Evolutionary conservation across 2,797 vertebrate genomes (phyloP).

Genomic region (Notolepis coatsorum): DNA sequence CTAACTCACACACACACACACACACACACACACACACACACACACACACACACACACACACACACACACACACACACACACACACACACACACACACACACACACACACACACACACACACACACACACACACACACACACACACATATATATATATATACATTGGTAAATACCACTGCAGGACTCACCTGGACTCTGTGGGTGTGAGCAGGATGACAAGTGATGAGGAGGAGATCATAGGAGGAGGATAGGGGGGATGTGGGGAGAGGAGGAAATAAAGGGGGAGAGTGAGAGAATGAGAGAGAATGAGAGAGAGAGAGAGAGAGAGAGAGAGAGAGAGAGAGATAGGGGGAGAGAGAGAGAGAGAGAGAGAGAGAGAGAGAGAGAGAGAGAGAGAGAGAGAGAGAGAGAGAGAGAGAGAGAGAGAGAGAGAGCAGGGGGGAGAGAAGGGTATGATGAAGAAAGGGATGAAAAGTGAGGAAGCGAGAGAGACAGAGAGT

Average conservation of each 20-base stretch:
- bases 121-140: background rate
- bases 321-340: background rate
- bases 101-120: background rate
- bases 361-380: background rate
- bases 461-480: too few relatives aligned
- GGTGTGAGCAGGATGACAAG: conserved; percentile 38
- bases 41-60: background rate
- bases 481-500: background rate
- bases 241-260: too few relatives aligned
- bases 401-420: background rate
- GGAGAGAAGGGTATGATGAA: too few relatives aligned
- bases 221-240: background rate
- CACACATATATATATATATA: background rate
- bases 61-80: too few relatives aligned
- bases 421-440: background rate
- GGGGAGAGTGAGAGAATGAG: conserved; percentile 2
- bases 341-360: background rate
- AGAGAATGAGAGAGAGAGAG: conserved; percentile 5
- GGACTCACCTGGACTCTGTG: conserved; percentile 43
- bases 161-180: conserved; percentile 20
- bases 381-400: conserved; percentile 17
- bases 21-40: too few relatives aligned
- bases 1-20: background rate
- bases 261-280: background rate
- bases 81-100: too few relatives aligned